A percentile compares a stretch with the other conserved stretches of the same genome.
phyloP scores from a whole-genome alignment of 1,140 invertebrate species.

The Neodiprion lecontei region DNA sequence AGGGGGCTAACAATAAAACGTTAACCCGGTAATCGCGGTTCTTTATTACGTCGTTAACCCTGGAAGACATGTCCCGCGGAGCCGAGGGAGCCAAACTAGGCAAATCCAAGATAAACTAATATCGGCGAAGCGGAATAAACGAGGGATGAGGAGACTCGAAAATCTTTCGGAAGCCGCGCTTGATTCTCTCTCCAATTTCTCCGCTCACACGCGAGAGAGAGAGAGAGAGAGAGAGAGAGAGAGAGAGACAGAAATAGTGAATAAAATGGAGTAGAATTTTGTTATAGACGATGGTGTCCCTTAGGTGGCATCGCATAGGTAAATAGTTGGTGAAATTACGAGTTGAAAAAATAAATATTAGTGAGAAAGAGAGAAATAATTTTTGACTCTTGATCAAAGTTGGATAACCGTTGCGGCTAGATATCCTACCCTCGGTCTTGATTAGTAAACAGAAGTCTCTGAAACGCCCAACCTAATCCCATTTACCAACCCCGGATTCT shows the following conservation, averaged over 20 bases:
- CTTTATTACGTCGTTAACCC: conserved; percentile 5
- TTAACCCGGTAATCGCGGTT: conserved; percentile 3
- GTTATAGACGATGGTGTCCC: too few species aligned
- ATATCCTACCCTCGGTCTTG: neutral
- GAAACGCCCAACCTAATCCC: neutral
- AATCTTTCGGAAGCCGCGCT: too few species aligned
- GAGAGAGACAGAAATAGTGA: too few species aligned
- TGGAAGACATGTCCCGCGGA: neutral
- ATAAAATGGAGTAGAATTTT: too few species aligned
- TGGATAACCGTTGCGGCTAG: neutral
- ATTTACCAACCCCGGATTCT: too few species aligned
- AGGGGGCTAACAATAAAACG: neutral
- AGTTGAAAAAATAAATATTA: too few species aligned
- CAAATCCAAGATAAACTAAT: conserved; percentile 4
- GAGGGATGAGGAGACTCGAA: neutral
- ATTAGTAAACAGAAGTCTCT: neutral
- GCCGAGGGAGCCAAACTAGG: neutral
- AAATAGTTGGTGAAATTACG: too few species aligned
- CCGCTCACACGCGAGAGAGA: too few species aligned
- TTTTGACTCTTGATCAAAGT: neutral
- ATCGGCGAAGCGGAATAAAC: neutral
- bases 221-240: too few species aligned
- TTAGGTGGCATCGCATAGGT: too few species aligned
- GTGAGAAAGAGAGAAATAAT: too few species aligned
- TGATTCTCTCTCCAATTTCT: too few species aligned